A percentile compares a stretch with the other conserved stretches of the same genome.
Evolutionary conservation across 2,113 vertebrate genomes (phyloP).

Genomic region (Falcunculus frontatus): DNA sequence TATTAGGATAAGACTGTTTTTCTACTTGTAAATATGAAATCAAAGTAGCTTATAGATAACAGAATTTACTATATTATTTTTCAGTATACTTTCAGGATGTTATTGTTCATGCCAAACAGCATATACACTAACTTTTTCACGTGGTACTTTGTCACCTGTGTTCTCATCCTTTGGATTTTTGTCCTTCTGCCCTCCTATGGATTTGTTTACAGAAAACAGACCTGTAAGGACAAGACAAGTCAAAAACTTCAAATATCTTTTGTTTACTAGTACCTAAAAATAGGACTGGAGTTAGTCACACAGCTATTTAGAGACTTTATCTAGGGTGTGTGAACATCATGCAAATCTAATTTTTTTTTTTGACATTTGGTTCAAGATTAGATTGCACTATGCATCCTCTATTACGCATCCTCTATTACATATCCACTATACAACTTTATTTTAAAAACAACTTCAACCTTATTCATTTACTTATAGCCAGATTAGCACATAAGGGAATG

Average conservation of each 20-base stretch:
- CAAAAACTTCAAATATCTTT: background rate
- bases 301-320: background rate
- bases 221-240: background rate
- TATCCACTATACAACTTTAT: background rate
- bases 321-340: background rate
- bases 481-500: background rate
- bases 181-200: background rate
- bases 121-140: background rate
- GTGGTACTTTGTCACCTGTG: background rate
- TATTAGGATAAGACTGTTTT: background rate
- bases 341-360: background rate
- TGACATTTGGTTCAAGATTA: background rate
- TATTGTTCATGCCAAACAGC: background rate
- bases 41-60: background rate
- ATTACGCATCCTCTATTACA: background rate
- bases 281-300: background rate
- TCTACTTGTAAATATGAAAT: background rate
- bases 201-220: constrained; percentile 1
- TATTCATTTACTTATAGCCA: background rate
- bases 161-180: background rate
- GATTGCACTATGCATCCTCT: background rate
- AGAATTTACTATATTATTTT: background rate
- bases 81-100: background rate
- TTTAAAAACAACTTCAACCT: background rate
- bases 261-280: background rate